These are phyloP conservation scores for Lepilemur septentrionalis DNA, from an alignment of 2,797 vertebrate genomes.

Conservation along the genomic window DNA sequence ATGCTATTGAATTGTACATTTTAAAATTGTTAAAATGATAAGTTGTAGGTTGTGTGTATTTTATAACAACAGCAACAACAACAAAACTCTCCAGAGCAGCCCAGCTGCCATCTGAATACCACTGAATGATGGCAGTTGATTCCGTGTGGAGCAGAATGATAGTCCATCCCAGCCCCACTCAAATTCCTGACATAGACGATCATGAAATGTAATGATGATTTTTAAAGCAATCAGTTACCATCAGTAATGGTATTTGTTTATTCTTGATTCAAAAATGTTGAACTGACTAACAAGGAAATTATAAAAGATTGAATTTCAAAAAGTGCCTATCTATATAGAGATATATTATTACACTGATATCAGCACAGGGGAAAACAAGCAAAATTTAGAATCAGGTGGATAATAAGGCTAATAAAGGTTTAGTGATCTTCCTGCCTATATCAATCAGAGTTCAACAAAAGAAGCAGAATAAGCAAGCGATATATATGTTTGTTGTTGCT, in stretches of 20 bases:
- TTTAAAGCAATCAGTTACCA: not conserved
- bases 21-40: not conserved
- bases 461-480: not conserved
- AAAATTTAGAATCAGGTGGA: not conserved
- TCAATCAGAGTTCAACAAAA: not conserved
- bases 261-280: not conserved
- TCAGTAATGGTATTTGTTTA: not conserved
- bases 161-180: not conserved
- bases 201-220: not conserved
- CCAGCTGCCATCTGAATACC: not conserved
- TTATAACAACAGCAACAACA: not conserved
- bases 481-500: not conserved
- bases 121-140: not conserved
- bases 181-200: not conserved
- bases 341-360: not conserved
- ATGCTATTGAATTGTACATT: not conserved
- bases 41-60: not conserved
- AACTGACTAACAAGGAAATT: not conserved
- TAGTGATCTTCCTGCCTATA: not conserved
- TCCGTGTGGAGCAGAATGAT: not conserved
- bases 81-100: not conserved
- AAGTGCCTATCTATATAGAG: not conserved
- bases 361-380: not conserved
- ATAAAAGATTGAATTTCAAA: not conserved
- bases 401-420: not conserved